Base-by-base conservation (phyloP, 2,888 invertebrate species). In the Argynnis bischoffii region DNA sequence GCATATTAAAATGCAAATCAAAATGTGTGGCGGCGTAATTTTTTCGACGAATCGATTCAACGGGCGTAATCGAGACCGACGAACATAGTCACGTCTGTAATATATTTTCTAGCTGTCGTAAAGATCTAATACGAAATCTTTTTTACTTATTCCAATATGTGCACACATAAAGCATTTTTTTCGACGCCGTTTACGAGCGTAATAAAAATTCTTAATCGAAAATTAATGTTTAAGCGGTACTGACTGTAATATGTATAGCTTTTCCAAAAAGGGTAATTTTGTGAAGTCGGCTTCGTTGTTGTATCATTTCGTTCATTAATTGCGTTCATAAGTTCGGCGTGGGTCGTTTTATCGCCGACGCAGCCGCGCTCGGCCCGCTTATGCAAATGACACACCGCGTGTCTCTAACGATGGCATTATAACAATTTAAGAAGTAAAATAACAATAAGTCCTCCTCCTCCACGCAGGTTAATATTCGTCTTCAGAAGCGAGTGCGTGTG, bases 1-100 rank as follows among this genome's bases (percentile, higher is more conserved):
- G 86, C 87, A 87, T 90, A 90, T 92, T 92, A 91, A 92, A 90
- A 92, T 92, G 90, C 89, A 91, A 92, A 92, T 91, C 81, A 81
- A 85, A 83, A 75, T 78, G 80, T 76, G 74, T 75, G 78, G 73
- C 75, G 73, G 64, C 69, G 76, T 73, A 76, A 77, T 79, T 85
- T 84, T 86, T 81, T 75, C 77, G 74, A 72, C 76, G 76, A 83
- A 86, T 85, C 83, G 84, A 85, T 83, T 77, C 81, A 75, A 77
- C 79, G 81, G 73, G 76, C 81, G 80, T 82, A 86, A 86, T 83
- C 82, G 81, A 79, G 79, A 81, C 79, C 80, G 83, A 81, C 84
- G 72, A 71, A 80, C 81, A 85, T 85, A 85, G 87, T 87, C 88
- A 88, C 88, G 87, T 88, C 76, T 82, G 78, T 82, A 85, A 86